Evolutionary conservation across 2,888 invertebrate genomes (phyloP), one percentile per base, ranked within the genome.

Genomic region (Acrocyrtus sp.): DNA sequence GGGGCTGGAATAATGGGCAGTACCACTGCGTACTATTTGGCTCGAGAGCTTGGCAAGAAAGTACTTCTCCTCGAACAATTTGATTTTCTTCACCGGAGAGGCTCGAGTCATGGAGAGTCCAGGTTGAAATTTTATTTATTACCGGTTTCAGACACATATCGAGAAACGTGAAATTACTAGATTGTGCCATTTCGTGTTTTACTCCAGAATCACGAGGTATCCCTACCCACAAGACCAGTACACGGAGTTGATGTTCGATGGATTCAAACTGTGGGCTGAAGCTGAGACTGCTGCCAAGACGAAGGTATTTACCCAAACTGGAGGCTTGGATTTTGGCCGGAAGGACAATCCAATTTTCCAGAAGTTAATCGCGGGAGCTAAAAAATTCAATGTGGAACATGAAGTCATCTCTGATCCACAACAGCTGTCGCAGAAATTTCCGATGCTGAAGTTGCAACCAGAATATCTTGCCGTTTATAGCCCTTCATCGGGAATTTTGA

Each of bases 101-200:
- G 80, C 1, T 79, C 80, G 5, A 78, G 78, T 68, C 80, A 80
- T 66, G 80, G 80, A 3, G 77, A 79, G 17, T 77, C 77, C 22
- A 76, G 80, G 79, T 80, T n/a, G 17, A 56, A 56, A 56, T 3
- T 15, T 19, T 3, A 2, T 53, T 53, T 24, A 53, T 26, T 53
- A n/a, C n/a, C n/a, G n/a, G n/a, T 29, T 53, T 29, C 2, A 6
- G n/a, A 24, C 24, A 19, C 12, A 15, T 51, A 27, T 51, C 27
- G 12, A 26, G 19, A 51, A 15, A 26, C 4, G 5, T 17, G n/a
- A 8, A 47, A 47, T 39, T 39, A 39, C n/a, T n/a, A n/a, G n/a
- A 39, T 39, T 39, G 6, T 6, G 12, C 15, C 5, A 19, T 51
- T 4, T 10, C 6, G n/a, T 26, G 29, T 27, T 29, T 21, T 56